Conservation (phyloP, 2,113 vertebrate species). For the Tor tambroides region DNA sequence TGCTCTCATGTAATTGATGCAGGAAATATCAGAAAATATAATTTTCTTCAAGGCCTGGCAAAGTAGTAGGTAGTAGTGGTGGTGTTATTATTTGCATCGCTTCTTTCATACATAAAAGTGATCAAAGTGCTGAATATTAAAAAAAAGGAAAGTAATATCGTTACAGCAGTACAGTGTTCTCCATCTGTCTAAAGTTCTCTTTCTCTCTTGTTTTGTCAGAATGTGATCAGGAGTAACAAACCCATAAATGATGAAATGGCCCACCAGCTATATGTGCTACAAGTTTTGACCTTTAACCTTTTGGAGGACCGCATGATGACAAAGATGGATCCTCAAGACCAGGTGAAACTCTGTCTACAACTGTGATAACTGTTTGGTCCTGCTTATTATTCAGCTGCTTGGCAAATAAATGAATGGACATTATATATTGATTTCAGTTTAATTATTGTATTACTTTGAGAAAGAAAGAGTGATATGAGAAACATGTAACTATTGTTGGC, state of each 20-base stretch:
- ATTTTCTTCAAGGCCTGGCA: neutral
- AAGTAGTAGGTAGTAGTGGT: neutral
- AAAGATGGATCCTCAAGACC: constrained; percentile 99
- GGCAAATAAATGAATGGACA: neutral
- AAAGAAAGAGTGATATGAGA: neutral
- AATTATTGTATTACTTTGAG: neutral
- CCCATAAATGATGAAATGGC: constrained; percentile 98
- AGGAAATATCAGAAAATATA: neutral
- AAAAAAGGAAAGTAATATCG: neutral
- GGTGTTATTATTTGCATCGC: neutral
- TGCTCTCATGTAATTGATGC: neutral
- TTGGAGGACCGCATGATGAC: constrained; percentile 99
- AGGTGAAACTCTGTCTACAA: constrained; percentile 74
- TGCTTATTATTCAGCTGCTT: neutral
- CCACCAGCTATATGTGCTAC: constrained; percentile 95
- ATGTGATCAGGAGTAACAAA: constrained; percentile 90
- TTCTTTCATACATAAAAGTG: neutral
- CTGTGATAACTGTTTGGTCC: neutral
- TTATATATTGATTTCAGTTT: neutral
- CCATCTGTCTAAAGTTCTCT: neutral
- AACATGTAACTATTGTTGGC: neutral
- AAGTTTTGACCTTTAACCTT: constrained; percentile 97
- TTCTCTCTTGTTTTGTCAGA: constrained; percentile 70
- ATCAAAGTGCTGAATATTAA: neutral
- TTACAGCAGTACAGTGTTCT: neutral